Percentiles rank a stretch among this genome's conserved stretches.
Evolutionary conservation across 1,140 invertebrate genomes (phyloP).

Genomic region (Caenorhabditis remanei): DNA sequence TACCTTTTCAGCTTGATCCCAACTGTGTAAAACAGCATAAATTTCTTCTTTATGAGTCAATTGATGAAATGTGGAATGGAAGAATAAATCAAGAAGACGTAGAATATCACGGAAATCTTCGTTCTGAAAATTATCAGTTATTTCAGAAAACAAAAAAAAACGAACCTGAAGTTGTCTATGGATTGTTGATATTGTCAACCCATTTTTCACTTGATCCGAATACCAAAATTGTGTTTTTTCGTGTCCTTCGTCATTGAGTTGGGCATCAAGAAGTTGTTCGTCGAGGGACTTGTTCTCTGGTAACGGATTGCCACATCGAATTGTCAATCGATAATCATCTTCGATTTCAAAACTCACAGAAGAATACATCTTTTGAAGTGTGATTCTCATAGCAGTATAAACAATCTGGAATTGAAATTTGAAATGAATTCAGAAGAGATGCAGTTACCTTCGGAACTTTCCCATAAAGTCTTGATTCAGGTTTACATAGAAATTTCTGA

Average conservation of each 20-base stretch:
- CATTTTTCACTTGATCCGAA: constrained; percentile 44
- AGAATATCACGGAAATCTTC: constrained; percentile 42
- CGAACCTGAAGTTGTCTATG: constrained; percentile 8
- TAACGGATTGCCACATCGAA: not conserved
- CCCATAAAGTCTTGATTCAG: constrained; percentile 31
- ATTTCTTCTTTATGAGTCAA: constrained; percentile 40
- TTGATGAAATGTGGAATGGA: constrained; percentile 42
- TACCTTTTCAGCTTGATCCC: constrained; percentile 16
- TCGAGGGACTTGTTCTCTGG: constrained; percentile 37
- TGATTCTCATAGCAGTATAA: constrained; percentile 30
- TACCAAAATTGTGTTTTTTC: constrained; percentile 42
- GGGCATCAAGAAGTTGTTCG: constrained; percentile 7
- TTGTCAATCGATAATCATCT: constrained; percentile 13
- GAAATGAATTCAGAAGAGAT: no score
- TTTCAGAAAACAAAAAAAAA: not conserved
- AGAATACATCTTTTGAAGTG: constrained; percentile 32
- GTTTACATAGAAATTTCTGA: constrained; percentile 32
- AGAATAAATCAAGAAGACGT: constrained; percentile 32
- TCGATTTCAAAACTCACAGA: constrained; percentile 27
- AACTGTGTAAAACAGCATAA: constrained; percentile 20
- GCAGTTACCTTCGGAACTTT: constrained; percentile 20
- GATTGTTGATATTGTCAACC: constrained; percentile 19
- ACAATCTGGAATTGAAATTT: constrained; percentile 23
- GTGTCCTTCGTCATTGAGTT: constrained; percentile 36
- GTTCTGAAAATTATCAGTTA: not conserved